phyloP scores from a whole-genome alignment of 1,140 invertebrate species.

The Archivesica marissinica region DNA sequence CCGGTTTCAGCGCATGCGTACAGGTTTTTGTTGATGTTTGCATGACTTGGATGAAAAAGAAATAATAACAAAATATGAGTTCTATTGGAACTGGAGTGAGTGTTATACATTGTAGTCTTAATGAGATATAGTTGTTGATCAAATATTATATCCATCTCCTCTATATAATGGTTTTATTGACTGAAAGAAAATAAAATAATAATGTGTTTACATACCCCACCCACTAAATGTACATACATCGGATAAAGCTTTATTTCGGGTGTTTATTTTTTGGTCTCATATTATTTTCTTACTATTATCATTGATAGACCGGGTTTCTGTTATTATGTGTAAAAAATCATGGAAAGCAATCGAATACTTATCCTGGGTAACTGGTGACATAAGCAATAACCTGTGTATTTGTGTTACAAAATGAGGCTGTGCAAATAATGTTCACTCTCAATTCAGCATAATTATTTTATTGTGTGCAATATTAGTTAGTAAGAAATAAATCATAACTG shows the following conservation, averaged over 20 bases:
- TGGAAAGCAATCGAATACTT: neutral
- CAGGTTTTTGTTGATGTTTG: conserved; percentile 25
- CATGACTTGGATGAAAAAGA: conserved; percentile 56
- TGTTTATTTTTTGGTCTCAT: neutral
- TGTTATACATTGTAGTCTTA: conserved; percentile 69
- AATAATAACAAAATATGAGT: conserved; percentile 88
- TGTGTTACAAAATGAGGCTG: neutral
- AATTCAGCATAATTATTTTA: no score
- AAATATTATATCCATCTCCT: neutral
- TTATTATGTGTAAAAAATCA: neutral
- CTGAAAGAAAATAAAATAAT: neutral
- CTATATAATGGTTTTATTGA: neutral
- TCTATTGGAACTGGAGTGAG: conserved; percentile 97
- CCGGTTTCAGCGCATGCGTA: conserved; percentile 13
- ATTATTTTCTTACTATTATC: neutral
- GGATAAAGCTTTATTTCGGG: no score
- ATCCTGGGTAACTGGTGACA: no score
- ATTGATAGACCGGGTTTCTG: neutral
- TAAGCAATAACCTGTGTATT: no score
- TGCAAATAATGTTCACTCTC: no score
- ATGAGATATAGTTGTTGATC: neutral
- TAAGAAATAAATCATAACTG: neutral
- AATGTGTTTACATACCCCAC: conserved; percentile 37
- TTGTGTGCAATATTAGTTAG: no score
- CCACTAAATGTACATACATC: no score